Evolutionary conservation across 1,140 invertebrate species (phyloP).

Genomic region (Nasonia giraulti): DNA sequence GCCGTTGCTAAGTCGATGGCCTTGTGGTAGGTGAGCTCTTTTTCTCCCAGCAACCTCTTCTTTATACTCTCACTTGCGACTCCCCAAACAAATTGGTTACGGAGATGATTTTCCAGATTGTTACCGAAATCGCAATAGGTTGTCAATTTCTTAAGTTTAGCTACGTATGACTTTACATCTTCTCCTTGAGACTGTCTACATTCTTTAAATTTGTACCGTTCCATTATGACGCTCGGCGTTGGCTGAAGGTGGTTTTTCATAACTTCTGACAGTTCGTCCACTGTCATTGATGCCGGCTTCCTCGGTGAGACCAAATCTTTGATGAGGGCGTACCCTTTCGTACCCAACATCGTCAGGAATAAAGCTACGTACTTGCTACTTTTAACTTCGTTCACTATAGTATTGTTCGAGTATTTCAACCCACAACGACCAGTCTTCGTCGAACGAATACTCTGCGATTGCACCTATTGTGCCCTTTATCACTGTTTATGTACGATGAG

Average conservation of each 20-base stretch:
- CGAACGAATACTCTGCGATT: conserved; percentile 14
- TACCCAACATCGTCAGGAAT: conserved; percentile 59
- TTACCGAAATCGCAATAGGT: conserved; percentile 38
- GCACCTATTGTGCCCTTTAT: neutral
- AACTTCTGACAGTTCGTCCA: conserved; percentile 54
- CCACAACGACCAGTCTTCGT: conserved; percentile 48
- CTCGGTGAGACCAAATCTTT: conserved; percentile 59
- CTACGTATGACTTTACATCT: conserved; percentile 39
- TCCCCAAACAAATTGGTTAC: conserved; percentile 48
- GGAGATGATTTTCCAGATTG: neutral
- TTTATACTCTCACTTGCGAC: conserved; percentile 16
- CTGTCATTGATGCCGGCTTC: conserved; percentile 56
- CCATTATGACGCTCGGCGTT: conserved; percentile 56
- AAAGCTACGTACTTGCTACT: conserved; percentile 53
- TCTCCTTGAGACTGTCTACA: conserved; percentile 26
- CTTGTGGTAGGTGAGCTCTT: neutral
- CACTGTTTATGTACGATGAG: neutral
- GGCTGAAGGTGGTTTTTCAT: conserved; percentile 62
- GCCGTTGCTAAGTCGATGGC: neutral
- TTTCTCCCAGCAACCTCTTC: conserved; percentile 25
- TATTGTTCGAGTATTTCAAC: conserved; percentile 57
- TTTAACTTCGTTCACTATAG: conserved; percentile 55
- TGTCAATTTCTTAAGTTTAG: conserved; percentile 41
- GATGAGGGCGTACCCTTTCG: conserved; percentile 33
- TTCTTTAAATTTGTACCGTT: conserved; percentile 40